Conservation (phyloP, 2,113 vertebrate species). For the Physeter macrocephalus region DNA sequence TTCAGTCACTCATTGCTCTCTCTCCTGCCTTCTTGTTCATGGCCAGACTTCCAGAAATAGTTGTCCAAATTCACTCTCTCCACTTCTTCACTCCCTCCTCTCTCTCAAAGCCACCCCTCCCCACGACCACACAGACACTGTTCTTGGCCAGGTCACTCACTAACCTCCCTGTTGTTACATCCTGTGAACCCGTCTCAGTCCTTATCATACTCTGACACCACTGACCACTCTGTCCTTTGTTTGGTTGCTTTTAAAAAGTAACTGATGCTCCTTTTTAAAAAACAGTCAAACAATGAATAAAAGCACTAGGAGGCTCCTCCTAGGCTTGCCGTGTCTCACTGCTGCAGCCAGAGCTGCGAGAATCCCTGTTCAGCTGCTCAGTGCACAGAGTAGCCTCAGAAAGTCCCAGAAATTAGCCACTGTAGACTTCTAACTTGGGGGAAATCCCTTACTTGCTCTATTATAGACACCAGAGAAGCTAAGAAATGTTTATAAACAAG, state of each 20-base stretch:
- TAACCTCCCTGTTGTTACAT: not conserved
- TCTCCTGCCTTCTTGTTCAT: not conserved
- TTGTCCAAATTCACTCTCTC: not conserved
- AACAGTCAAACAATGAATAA: not conserved
- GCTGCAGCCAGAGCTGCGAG: not conserved
- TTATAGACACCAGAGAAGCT: not conserved
- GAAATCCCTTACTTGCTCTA: not conserved
- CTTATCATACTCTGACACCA: not conserved
- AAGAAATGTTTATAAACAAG: not conserved
- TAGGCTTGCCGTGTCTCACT: not conserved
- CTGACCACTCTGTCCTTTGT: not conserved
- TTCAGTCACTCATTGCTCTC: not conserved
- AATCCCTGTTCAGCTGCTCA: not conserved
- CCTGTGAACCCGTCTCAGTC: not conserved
- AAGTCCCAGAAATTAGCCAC: not conserved
- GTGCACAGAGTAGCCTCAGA: not conserved
- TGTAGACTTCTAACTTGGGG: not conserved
- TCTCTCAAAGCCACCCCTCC: not conserved
- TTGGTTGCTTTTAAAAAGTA: not conserved
- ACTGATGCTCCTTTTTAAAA: not conserved
- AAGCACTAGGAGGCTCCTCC: not conserved
- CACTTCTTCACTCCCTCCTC: not conserved
- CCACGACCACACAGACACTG: not conserved
- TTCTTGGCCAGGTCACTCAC: not conserved
- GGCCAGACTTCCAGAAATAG: conserved; percentile 21